These are phyloP conservation scores for Spea multiplicata DNA, from an alignment of 2,113 vertebrate genomes.

Conservation along the genomic window DNA sequence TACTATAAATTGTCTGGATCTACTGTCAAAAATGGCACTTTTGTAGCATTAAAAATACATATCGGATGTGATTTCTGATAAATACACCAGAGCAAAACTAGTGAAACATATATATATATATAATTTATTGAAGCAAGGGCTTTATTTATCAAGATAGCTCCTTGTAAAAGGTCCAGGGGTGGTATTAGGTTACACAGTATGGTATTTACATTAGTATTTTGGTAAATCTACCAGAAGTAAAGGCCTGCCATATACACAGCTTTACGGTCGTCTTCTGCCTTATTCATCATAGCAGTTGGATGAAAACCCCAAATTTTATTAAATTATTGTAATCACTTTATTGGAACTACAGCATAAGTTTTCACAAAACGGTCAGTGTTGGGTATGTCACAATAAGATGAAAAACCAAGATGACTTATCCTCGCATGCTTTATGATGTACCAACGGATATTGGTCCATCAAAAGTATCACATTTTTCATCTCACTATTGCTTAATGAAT, in stretches of 20 bases:
- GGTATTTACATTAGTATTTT: not conserved
- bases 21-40: conserved; percentile 36
- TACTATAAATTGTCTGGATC: conserved; percentile 36
- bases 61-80: conserved; percentile 35
- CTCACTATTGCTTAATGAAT: no score
- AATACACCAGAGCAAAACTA: conserved; percentile 15
- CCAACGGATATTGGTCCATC: no score
- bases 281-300: not conserved
- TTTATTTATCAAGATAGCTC: conserved; percentile 22
- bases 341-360: no score
- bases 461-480: no score
- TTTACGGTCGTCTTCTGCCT: not conserved
- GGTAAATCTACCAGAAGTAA: not conserved
- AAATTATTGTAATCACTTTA: no score
- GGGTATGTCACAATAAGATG: no score
- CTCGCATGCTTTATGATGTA: no score
- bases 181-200: conserved; percentile 8
- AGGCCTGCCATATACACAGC: not conserved
- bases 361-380: no score
- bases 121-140: conserved; percentile 15
- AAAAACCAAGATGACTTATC: no score
- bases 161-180: not conserved
- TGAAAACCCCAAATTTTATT: no score
- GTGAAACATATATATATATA: conserved; percentile 16
- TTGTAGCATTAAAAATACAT: conserved; percentile 16